Evolutionary conservation across 2,888 invertebrate species (phyloP).

Genomic region (Drosophila anomalipes): DNA sequence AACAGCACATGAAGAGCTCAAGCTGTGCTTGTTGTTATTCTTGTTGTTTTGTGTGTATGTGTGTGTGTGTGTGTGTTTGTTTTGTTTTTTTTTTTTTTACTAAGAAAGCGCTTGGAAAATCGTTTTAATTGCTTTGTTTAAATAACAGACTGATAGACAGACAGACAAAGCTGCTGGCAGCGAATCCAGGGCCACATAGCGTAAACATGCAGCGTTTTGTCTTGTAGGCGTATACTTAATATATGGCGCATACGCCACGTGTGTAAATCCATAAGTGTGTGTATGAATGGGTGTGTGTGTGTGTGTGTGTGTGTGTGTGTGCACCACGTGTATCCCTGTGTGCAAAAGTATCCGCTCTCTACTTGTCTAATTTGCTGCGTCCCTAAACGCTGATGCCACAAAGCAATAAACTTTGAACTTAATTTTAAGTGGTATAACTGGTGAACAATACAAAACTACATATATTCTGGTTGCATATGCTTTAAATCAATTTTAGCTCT

Average conservation of each 20-base stretch:
- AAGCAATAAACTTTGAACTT: slow-evolving; percentile 36
- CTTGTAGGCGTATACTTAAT: slow-evolving; percentile 77
- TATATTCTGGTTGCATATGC: background rate
- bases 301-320: slow-evolving; percentile 16
- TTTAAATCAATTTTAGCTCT: background rate
- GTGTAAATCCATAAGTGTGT: slow-evolving; percentile 19
- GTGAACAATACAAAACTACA: background rate
- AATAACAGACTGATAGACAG: slow-evolving; percentile 62
- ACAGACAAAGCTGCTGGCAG: slow-evolving; percentile 21
- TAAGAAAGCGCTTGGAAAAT: slow-evolving; percentile 65
- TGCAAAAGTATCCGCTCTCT: background rate
- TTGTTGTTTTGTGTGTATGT: slow-evolving; percentile 5
- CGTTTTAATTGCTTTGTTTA: slow-evolving; percentile 82
- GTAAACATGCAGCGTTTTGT: slow-evolving; percentile 31
- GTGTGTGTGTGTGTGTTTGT: background rate
- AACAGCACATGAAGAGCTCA: slow-evolving; percentile 52
- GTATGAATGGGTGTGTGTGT: slow-evolving; percentile 15
- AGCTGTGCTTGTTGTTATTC: slow-evolving; percentile 34
- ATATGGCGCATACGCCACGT: slow-evolving; percentile 60
- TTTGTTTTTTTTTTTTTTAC: slow-evolving; percentile 3
- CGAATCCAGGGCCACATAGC: slow-evolving; percentile 23
- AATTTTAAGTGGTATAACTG: slow-evolving; percentile 2
- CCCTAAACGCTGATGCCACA: slow-evolving; percentile 6
- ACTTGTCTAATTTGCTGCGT: slow-evolving; percentile 25
- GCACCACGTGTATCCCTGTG: background rate